Conservation (phyloP, 2,113 vertebrate species). For the Ursus arctos region DNA sequence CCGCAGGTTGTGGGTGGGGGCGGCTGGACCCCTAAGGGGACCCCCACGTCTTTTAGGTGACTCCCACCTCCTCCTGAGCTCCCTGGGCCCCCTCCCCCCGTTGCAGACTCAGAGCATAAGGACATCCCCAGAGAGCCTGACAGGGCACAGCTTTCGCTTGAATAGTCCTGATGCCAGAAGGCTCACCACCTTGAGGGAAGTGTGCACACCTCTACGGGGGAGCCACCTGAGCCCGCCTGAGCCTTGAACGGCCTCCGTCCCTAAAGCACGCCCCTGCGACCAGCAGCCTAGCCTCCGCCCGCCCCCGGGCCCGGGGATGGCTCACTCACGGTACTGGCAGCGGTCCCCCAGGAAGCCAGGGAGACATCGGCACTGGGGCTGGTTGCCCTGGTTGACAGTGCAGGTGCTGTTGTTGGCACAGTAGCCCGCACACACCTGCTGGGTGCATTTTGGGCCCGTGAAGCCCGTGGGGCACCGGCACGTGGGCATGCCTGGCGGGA, state of each 20-base stretch:
- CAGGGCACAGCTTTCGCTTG: not conserved
- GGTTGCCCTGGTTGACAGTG: constrained; percentile 95
- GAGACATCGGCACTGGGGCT: constrained; percentile 94
- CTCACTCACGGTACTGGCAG: constrained; percentile 97
- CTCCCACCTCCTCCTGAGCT: not conserved
- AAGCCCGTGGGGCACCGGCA: constrained; percentile 97
- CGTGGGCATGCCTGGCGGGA: constrained; percentile 92
- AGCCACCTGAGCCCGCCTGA: not conserved
- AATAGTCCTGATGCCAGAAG: not conserved
- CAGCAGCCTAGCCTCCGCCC: accelerated
- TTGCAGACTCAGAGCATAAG: not conserved
- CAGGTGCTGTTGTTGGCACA: constrained; percentile 95
- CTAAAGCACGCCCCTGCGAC: too few species aligned
- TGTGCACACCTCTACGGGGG: not conserved
- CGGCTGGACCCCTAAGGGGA: not conserved
- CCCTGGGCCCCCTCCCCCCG: not conserved
- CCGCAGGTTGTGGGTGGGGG: too few species aligned
- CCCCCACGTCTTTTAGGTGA: not conserved
- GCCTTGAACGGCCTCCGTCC: not conserved
- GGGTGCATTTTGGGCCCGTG: constrained; percentile 94
- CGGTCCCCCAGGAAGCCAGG: constrained; percentile 93
- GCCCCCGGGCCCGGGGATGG: accelerated
- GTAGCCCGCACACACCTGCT: constrained; percentile 92
- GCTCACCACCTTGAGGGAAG: not conserved
- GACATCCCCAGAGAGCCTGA: not conserved